Evolutionary conservation across 1,140 invertebrate genomes (phyloP), one percentile per base, ranked within the genome.

Genomic region (Gryllus bimaculatus): DNA sequence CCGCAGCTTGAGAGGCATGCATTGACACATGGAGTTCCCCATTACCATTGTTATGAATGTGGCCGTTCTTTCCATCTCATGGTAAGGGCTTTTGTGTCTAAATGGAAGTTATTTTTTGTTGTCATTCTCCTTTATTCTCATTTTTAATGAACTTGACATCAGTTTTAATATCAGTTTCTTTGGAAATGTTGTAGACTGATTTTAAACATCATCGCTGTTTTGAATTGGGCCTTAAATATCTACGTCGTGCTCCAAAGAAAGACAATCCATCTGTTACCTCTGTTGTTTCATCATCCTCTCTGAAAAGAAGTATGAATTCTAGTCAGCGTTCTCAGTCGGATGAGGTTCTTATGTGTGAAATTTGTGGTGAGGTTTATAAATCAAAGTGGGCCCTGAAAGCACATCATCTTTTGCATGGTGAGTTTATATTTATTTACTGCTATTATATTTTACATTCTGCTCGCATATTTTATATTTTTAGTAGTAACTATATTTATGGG

Each of bases 301-400:
- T 10, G 26, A 39, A 39, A 39, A 39, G 26, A 39, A 39, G 5
- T 39, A 39, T 39, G 26, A 39, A 39, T 39, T 5, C 26, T 39
- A 39, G 26, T 39, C 26, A 39, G 26, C 26, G 26, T 39, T 39
- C 26, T 39, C 1, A 39, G 5, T 39, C 26, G 26, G 26, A 39
- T 39, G 26, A 78, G 47, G 54, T 47, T 66, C 39, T 83, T 12
- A 77, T 82, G 20, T 84, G 83, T 79, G 82, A 84, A 78, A 47
- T 81, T 10, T 84, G 84, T 81, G 84, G 84, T 13, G 81, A 82
- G n/a, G 73, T 76, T 10, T 84, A 83, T 76, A 81, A 82, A 21
- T 83, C 82, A 78, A 81, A 79, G 12, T 81, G 80, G 73, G 82
- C 81, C 26, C 80, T 84, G 20, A 83, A 83, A 74, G 81, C 83